Evolutionary conservation across 2,113 vertebrate genomes (phyloP), one percentile per base, ranked within the genome.

Genomic region (Diglossa brunneiventris): DNA sequence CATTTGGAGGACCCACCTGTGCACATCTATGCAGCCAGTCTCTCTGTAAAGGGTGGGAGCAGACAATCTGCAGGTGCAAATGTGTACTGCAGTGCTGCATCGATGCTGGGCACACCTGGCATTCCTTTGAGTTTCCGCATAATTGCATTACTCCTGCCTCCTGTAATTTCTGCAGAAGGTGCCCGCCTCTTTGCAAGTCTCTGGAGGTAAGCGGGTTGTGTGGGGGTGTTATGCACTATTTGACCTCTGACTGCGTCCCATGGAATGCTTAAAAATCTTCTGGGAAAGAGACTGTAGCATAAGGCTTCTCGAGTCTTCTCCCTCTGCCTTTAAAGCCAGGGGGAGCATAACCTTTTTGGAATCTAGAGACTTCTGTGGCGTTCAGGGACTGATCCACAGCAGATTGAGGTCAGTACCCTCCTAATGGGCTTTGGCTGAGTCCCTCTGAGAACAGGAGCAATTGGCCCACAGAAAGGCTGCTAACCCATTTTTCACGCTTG

Each of bases 351-450:
- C 44, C 47, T 73, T 26, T 41, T 81, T 47, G 61, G 76, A 66
- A 93, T 39, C 24, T 27, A n/a, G 75, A 85, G 68, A 27, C 41
- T 82, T 58, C 16, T 82, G 47, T 47, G 67, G 84, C 0, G 2
- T 50, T 80, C 4, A 12, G 59, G 70, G 75, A 44, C 70, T 74
- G 67, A 74, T 80, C 59, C 33, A 14, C 21, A 33, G 63, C 3
- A 17, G 42, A 59, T 22, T 90, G 87, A 86, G 59, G 75, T 88
- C 87, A 70, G 72, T 76, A 13, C 66, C 47, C 69, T 90, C 80
- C 79, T 90, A 63, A 80, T 56, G 82, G 89, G 70, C 59, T 89
- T 88, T 96, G 85, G 78, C 79, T 46, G 79, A 56, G 83, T 73
- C 59, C 27, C 26, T 67, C 0, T 21, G 87, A 87, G 78, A 91